phyloP scores from a whole-genome alignment of 2,113 vertebrate genomes.

The Phaethornis superciliosus region DNA sequence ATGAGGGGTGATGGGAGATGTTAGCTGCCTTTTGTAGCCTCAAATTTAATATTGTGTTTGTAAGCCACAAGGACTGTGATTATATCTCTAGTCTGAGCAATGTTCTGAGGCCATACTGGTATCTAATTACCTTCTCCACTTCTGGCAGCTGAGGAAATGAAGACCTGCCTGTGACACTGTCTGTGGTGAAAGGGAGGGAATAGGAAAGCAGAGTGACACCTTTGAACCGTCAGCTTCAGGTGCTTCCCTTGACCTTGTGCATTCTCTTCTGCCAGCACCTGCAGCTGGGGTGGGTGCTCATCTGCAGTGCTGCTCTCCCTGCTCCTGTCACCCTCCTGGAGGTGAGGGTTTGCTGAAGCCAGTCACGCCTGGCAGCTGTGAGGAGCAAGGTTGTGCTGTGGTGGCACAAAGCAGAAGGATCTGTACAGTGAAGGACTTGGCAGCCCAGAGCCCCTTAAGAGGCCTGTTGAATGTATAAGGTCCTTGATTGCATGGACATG shows the following conservation, averaged over 20 bases:
- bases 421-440: neutral
- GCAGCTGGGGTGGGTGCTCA: neutral
- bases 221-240: constrained; percentile 5
- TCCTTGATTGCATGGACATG: neutral
- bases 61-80: constrained; percentile 16
- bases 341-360: neutral
- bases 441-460: neutral
- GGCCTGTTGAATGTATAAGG: neutral
- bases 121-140: constrained; percentile 35
- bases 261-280: neutral
- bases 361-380: neutral
- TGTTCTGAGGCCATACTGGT: constrained; percentile 22
- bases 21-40: neutral
- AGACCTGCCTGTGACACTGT: constrained; percentile 17
- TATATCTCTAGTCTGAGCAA: constrained; percentile 35
- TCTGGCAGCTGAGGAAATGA: constrained; percentile 35
- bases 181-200: constrained; percentile 43
- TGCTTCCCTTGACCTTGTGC: neutral
- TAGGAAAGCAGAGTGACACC: neutral
- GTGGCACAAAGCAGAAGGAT: neutral
- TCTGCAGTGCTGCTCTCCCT: neutral
- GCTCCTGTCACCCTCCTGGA: neutral
- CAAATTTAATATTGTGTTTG: neutral
- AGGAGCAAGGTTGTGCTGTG: neutral
- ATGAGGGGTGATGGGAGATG: fast-evolving